phyloP scores from a whole-genome alignment of 2,113 vertebrate genomes.

The Phylloscopus trochilus region DNA sequence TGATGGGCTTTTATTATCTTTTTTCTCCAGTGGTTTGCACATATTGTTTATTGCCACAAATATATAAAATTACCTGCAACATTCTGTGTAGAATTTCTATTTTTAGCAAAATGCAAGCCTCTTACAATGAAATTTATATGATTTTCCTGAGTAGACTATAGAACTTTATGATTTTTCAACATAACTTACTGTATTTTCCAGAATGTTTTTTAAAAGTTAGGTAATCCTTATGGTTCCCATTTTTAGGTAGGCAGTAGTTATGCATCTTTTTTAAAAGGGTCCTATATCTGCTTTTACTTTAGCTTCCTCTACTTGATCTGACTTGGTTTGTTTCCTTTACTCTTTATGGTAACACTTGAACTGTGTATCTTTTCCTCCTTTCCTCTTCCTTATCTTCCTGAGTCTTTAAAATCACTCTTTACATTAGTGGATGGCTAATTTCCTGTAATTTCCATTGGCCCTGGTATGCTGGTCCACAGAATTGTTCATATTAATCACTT shows the following conservation, averaged over 20 bases:
- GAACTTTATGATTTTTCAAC: background rate
- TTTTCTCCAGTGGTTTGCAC: background rate
- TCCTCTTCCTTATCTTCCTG: background rate
- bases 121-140: background rate
- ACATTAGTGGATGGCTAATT: background rate
- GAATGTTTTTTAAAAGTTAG: background rate
- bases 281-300: background rate
- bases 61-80: background rate
- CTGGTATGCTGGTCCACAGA: background rate
- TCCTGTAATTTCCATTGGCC: background rate
- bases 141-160: background rate
- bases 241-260: background rate
- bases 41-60: background rate
- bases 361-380: background rate
- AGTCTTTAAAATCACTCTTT: background rate
- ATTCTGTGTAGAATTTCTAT: background rate
- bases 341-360: background rate
- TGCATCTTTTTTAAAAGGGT: background rate
- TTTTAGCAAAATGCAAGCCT: background rate
- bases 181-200: background rate
- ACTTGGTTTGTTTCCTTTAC: background rate
- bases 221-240: background rate
- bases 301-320: background rate
- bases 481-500: background rate
- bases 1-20: background rate